Conservation (phyloP, 2,888 invertebrate genomes). For the Diplazon laetatorius region DNA sequence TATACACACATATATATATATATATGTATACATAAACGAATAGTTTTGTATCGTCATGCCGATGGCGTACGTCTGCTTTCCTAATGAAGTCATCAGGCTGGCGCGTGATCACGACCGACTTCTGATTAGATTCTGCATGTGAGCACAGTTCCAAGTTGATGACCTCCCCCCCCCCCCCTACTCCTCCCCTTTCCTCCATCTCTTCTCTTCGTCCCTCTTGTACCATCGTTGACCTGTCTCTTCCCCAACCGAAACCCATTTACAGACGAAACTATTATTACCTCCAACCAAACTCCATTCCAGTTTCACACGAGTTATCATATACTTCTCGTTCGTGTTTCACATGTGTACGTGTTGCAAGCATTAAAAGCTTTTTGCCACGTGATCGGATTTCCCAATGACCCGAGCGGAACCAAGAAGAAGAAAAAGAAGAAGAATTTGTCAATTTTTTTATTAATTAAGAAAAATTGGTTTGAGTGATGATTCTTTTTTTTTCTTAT, state of each 20-base stretch:
- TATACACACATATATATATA: neutral
- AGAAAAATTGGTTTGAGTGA: too few species aligned
- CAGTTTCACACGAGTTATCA: slow-evolving; percentile 55
- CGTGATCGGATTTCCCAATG: slow-evolving; percentile 49
- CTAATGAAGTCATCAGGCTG: slow-evolving; percentile 80
- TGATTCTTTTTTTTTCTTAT: slow-evolving; percentile 17
- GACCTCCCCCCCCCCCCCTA: slow-evolving; percentile 21
- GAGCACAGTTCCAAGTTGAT: slow-evolving; percentile 30
- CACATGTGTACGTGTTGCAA: slow-evolving; percentile 57
- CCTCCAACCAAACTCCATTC: slow-evolving; percentile 28
- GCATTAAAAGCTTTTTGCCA: slow-evolving; percentile 55
- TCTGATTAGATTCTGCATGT: slow-evolving; percentile 79
- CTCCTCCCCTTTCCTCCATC: slow-evolving; percentile 34
- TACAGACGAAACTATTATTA: slow-evolving; percentile 53
- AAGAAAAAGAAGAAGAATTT: too few species aligned
- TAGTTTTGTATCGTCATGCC: slow-evolving; percentile 75
- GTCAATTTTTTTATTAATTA: too few species aligned
- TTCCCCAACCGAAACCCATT: slow-evolving; percentile 17
- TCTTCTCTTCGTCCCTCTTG: slow-evolving; percentile 25
- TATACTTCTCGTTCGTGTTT: slow-evolving; percentile 47
- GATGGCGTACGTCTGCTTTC: slow-evolving; percentile 75
- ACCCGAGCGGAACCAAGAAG: neutral
- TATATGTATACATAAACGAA: neutral
- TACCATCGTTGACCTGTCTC: neutral
- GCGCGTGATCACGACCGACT: slow-evolving; percentile 76